phyloP scores from a whole-genome alignment of 2,797 vertebrate species.

The Hipposideros larvatus region DNA sequence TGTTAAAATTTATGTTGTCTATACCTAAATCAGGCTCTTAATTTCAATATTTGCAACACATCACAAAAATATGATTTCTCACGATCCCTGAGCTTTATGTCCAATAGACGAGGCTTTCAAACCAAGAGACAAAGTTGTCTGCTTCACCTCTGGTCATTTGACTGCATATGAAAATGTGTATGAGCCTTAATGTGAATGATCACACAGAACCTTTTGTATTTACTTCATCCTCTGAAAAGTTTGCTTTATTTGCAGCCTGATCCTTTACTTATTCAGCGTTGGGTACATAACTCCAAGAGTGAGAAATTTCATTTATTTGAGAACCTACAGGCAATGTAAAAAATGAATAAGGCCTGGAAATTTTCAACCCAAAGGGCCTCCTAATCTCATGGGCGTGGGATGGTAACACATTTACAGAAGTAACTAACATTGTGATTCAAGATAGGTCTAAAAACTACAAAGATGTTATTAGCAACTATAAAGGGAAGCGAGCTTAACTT shows the following conservation, averaged over 20 bases:
- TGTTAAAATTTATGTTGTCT: neutral
- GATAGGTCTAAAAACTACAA: conserved; percentile 51
- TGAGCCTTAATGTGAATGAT: neutral
- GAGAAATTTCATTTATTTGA: conserved; percentile 46
- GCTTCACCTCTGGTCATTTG: neutral
- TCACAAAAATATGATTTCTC: neutral
- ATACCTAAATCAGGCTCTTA: neutral
- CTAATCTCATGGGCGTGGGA: neutral
- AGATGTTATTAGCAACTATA: conserved; percentile 1
- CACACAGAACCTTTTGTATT: neutral
- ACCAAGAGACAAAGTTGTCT: neutral
- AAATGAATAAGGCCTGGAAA: conserved; percentile 37
- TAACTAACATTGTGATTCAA: neutral
- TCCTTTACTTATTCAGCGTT: neutral
- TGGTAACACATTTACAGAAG: neutral
- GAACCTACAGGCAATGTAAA: conserved; percentile 25
- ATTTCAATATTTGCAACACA: neutral
- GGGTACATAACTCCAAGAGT: neutral
- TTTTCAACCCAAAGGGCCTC: conserved; percentile 35
- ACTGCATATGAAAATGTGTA: neutral
- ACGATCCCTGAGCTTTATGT: neutral
- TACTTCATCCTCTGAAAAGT: neutral
- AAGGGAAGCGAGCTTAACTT: neutral
- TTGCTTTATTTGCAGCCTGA: conserved; percentile 8
- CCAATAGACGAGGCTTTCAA: neutral